Base-by-base conservation (phyloP, 2,113 vertebrate genomes). In the Corythornis madagascariensis region DNA sequence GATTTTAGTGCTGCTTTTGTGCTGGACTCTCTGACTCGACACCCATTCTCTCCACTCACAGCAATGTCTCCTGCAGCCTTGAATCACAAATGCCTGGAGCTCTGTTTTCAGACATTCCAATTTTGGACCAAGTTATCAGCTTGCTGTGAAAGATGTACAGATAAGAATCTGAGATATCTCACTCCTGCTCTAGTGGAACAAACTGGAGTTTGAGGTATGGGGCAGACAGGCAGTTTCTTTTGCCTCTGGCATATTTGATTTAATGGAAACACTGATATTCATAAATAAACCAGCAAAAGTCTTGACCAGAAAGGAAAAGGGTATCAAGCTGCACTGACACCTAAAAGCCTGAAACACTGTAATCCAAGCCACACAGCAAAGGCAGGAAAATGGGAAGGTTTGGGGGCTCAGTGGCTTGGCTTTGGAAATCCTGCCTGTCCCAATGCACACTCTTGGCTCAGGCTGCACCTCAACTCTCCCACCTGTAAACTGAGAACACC, bases 361-460 rank as follows among this genome's bases (percentile, higher is more conserved):
- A 50, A 60, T 21, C 6, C 22, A 64, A 87, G 25, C 4, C 9
- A 13, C 25, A 33, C 4, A 66, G 29, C 15, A 82, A 47, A 71
- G 29, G n/a, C 56, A 73, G n/a, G 45, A 26, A 29, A 57, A 60
- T 5, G 24, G n/a, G 31, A 64, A 78, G 33, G 7, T 74, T 10
- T 80, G 12, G n/a, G 47, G 31, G 6, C 6, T n/a, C 65, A 21
- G 1, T 8, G 38, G n/a, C 25, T 91, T 84, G 74, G 26, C 16
- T 60, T 73, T 60, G 77, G 55, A 59, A 70, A 90, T 63, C 26
- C 69, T 4, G 0, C 0, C 0, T 5, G 22, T 42, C 63, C 67
- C 1, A 0, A 45, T 2, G 10, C 8, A 43, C 0, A 0, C 5
- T 9, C 15, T 0, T 33, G 65, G 31, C 14, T 75, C 61, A 14